phyloP scores from a whole-genome alignment of 2,113 vertebrate species.

The Paramisgurnus dabryanus region DNA sequence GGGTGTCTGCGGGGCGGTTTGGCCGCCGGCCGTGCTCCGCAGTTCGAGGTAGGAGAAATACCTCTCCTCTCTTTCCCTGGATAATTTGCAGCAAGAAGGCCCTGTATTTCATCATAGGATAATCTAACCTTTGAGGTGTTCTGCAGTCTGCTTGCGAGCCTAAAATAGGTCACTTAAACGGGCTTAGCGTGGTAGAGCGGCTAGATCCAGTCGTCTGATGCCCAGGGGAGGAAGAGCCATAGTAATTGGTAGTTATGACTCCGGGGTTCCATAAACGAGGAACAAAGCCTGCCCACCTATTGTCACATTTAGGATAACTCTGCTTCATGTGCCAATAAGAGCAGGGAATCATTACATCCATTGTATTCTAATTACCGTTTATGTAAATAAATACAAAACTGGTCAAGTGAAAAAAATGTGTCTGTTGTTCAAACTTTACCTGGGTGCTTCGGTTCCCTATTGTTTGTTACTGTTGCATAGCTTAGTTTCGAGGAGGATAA shows the following conservation, averaged over 20 bases:
- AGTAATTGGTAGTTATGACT: conserved; percentile 75
- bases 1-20: conserved; percentile 22
- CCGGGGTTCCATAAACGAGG: conserved; percentile 57
- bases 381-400: conserved; percentile 37
- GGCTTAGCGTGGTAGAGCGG: conserved; percentile 64
- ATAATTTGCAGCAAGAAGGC: conserved; percentile 66
- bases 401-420: conserved; percentile 62
- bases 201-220: conserved; percentile 44
- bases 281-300: conserved; percentile 67
- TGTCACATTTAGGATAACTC: conserved; percentile 68
- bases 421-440: conserved; percentile 49
- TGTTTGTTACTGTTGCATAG: conserved; percentile 68
- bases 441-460: conserved; percentile 40
- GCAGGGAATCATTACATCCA: conserved; percentile 61
- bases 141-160: conserved; percentile 63
- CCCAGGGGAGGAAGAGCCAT: conserved; percentile 62
- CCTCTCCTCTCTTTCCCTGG: conserved; percentile 55
- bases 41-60: conserved; percentile 50
- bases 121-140: conserved; percentile 77
- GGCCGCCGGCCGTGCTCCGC: conserved; percentile 27
- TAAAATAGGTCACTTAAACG: conserved; percentile 75
- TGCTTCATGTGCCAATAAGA: conserved; percentile 1
- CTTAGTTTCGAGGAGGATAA: conserved; percentile 73
- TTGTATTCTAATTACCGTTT: conserved; percentile 70
- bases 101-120: conserved; percentile 71